phyloP scores from a whole-genome alignment of 2,113 vertebrate species.

The Prunella himalayana region DNA sequence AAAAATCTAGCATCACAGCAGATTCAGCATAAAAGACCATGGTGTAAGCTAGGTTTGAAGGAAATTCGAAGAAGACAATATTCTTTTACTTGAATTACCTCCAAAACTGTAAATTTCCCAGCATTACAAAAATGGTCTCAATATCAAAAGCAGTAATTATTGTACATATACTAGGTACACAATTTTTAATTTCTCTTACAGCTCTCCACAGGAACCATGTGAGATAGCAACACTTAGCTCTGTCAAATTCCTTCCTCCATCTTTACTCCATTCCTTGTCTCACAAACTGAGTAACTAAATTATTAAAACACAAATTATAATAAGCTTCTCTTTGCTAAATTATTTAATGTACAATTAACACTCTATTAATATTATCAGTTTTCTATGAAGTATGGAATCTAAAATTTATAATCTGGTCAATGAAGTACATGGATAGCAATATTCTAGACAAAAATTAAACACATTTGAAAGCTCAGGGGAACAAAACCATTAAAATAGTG shows the following conservation, averaged over 20 bases:
- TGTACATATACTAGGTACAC: rapidly evolving
- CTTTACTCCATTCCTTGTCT: background rate
- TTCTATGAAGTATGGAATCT: background rate
- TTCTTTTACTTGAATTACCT: background rate
- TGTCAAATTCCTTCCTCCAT: background rate
- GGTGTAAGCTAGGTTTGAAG: background rate
- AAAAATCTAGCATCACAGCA: background rate
- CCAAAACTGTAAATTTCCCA: background rate
- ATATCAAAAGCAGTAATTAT: background rate
- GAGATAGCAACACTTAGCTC: background rate
- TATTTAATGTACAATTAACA: background rate
- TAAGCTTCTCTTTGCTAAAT: background rate
- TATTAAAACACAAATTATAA: background rate
- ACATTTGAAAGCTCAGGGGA: background rate
- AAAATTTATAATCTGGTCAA: background rate
- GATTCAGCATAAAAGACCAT: background rate
- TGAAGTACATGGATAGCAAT: background rate
- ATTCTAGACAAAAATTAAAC: background rate
- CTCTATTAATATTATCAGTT: background rate
- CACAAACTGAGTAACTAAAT: background rate
- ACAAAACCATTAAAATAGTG: background rate
- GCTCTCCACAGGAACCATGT: background rate
- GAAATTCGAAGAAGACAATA: background rate
- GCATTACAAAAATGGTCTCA: background rate
- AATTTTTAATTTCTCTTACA: background rate